These are phyloP conservation scores for Mergus octosetaceus DNA, from an alignment of 2,797 vertebrate genomes.

Conservation along the genomic window DNA sequence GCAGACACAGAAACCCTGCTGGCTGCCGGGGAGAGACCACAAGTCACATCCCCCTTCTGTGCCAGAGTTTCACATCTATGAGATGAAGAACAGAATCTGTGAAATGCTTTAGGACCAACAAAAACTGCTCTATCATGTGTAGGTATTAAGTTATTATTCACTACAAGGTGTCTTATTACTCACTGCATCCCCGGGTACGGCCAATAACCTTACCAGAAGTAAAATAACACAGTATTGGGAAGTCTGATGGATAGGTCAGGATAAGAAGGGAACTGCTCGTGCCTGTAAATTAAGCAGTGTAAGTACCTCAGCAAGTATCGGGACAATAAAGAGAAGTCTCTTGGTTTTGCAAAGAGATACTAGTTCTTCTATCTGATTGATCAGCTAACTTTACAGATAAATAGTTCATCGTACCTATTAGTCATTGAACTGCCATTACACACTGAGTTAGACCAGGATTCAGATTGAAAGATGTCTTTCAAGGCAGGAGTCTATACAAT, in stretches of 20 bases:
- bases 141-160: not conserved
- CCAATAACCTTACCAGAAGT: not conserved
- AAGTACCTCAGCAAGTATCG: not conserved
- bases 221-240: not conserved
- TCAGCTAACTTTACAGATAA: not conserved
- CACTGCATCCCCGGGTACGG: not conserved
- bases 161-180: not conserved
- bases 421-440: not conserved
- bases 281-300: not conserved
- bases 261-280: not conserved
- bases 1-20: not conserved
- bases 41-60: not conserved
- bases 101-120: not conserved
- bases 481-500: not conserved
- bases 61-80: not conserved
- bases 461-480: not conserved
- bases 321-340: not conserved
- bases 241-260: not conserved
- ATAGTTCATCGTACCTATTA: not conserved
- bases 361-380: not conserved
- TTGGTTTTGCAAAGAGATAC: not conserved
- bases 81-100: not conserved
- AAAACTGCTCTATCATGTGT: not conserved
- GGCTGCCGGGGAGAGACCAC: not conserved
- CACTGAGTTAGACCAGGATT: not conserved